phyloP scores from a whole-genome alignment of 2,113 vertebrate species.

The Acrocephalus arundinaceus region DNA sequence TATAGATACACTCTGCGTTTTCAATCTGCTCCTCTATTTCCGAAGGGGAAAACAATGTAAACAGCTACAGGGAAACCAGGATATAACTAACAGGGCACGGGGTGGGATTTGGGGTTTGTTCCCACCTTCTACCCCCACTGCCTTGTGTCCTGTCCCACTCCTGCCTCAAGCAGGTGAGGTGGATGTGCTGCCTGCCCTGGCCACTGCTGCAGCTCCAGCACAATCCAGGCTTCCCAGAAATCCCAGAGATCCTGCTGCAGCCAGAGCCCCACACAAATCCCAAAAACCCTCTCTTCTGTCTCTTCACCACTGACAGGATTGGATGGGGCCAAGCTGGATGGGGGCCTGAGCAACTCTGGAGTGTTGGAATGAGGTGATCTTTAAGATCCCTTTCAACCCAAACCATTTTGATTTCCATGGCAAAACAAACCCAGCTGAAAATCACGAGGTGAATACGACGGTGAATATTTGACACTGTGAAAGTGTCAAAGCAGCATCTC shows the following conservation, averaged over 20 bases:
- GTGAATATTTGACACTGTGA: too few relatives aligned
- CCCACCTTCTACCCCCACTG: neutral
- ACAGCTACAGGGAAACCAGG: neutral
- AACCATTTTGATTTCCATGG: neutral
- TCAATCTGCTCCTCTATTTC: constrained; percentile 36
- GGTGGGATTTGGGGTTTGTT: neutral
- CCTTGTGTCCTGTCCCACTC: neutral
- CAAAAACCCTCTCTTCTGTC: neutral
- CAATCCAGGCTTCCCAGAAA: neutral
- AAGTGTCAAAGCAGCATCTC: fast-evolving
- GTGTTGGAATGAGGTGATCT: neutral
- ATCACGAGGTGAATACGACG: fast-evolving
- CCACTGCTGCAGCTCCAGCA: neutral
- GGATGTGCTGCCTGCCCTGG: neutral
- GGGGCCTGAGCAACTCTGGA: neutral
- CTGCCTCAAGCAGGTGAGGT: neutral
- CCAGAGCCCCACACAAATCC: neutral
- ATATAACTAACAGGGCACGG: neutral
- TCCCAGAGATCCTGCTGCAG: neutral
- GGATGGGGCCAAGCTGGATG: neutral
- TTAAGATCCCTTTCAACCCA: neutral
- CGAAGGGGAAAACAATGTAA: constrained; percentile 23
- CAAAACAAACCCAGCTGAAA: neutral
- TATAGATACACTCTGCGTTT: constrained; percentile 59
- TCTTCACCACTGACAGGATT: fast-evolving